Evolutionary conservation across 2,888 invertebrate species (phyloP).

Genomic region (Orthosia gothica): DNA sequence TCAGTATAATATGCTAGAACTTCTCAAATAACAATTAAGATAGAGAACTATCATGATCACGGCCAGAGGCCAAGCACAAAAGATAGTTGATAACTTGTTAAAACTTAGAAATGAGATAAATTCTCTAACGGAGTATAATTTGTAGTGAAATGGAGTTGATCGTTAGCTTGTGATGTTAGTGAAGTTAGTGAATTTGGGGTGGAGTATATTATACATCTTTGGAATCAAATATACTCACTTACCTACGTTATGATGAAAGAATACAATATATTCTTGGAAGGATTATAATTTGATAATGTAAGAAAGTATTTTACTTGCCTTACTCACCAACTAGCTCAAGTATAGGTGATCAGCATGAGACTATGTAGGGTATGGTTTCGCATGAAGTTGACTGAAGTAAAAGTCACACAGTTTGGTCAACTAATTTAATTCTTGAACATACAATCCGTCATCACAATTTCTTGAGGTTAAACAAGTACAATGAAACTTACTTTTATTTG

Average conservation of each 20-base stretch:
- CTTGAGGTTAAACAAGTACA: too few species aligned
- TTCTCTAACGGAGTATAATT: conserved; percentile 17
- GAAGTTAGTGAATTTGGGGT: not conserved
- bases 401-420: too few species aligned
- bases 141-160: conserved; percentile 12
- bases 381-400: too few species aligned
- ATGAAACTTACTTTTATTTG: too few species aligned
- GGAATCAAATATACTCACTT: not conserved
- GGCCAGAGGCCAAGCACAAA: conserved; percentile 31
- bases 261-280: too few species aligned
- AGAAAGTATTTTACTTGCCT: too few species aligned
- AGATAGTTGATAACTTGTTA: conserved; percentile 55
- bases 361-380: too few species aligned
- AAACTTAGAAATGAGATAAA: conserved; percentile 54
- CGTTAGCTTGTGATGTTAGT: not conserved
- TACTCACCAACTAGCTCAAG: too few species aligned
- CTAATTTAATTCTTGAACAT: too few species aligned
- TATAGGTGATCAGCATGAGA: too few species aligned
- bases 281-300: too few species aligned
- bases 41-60: conserved; percentile 39
- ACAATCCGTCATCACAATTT: too few species aligned
- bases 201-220: not conserved
- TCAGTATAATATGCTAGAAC: conserved; percentile 33
- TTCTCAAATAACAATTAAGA: conserved; percentile 62
- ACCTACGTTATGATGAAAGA: not conserved